Base-by-base conservation (phyloP, 2,797 vertebrate genomes). In the Rhynchotus rufescens region DNA sequence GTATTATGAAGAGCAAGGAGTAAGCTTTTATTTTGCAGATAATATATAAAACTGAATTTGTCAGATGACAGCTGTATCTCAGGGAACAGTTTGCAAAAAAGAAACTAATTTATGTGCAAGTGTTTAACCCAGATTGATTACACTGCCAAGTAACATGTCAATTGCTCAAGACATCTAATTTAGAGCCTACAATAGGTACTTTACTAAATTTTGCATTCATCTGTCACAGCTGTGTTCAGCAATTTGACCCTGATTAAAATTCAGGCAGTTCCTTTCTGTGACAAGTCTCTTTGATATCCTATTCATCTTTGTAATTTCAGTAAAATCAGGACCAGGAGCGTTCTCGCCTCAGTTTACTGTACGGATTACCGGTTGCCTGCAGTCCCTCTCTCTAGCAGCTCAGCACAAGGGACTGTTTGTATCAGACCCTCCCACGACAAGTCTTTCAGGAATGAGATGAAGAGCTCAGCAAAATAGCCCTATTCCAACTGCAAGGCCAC, bases 181-280 rank as follows among this genome's bases (percentile, higher is more conserved):
- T 95, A 61, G 83, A 89, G 80, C 61, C 77, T 52, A 59, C 84
- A 90, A 73, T 71, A 88, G 84, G 64, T 78, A 69, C 64, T 89
- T 95, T 15, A 65, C 66, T 59, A 85, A 81, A 94, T 93, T 92
- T 84, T 80, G n/a, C 62, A 89, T 86, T 93, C 82, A 86, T 93
- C 88, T 79, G 44, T 91, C 86, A 81, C 71, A 92, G 92, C 89
- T 90, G 69, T 38, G 47, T 84, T 91, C 60, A 86, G 40, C 61
- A 49, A 89, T 71, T 85, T 94, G 84, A 90, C 91, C 88, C 79
- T 60, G 79, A 91, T 96, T 84, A 64, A 88, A 91, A 95, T 80
- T 86, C 91, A 89, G 47, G 32, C 57, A 49, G 62, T 51, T 88
- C 49, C 59, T 36, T 90, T 83, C 61, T 62, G 47, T 82, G 61